These are phyloP conservation scores for Tetramorium simillimum DNA, from an alignment of 1,140 invertebrate species.

Conservation along the genomic window DNA sequence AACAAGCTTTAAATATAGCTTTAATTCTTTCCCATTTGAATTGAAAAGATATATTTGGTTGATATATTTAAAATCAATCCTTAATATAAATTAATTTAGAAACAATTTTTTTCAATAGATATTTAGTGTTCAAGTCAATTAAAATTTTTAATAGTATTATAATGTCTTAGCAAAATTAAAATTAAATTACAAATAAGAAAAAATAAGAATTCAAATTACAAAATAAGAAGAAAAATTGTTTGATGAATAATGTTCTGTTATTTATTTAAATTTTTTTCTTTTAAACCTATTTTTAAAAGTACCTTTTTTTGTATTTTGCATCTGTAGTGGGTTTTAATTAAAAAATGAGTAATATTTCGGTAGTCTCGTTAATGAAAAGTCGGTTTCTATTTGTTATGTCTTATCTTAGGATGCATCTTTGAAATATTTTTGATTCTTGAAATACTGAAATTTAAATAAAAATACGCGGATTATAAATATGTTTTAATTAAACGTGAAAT, in stretches of 20 bases:
- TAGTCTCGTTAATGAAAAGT: not conserved
- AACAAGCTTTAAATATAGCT: not conserved
- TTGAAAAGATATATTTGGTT: not conserved
- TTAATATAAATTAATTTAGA: not conserved
- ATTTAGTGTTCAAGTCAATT: not conserved
- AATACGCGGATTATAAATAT: not conserved
- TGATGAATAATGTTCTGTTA: not conserved
- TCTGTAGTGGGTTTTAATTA: not conserved
- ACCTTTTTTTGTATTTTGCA: not conserved
- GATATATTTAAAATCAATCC: not conserved
- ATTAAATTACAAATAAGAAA: not conserved
- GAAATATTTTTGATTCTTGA: not conserved
- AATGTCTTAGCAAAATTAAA: not conserved
- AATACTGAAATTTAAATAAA: not conserved
- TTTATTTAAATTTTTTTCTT: not conserved
- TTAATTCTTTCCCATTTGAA: not conserved
- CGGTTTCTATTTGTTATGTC: not conserved
- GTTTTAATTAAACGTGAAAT: conserved; percentile 10
- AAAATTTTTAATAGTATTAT: not conserved
- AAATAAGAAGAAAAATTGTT: not conserved
- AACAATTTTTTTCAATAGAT: not conserved
- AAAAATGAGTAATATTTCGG: not conserved
- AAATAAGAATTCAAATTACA: not conserved
- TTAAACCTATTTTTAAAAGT: not conserved
- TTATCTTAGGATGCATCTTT: not conserved